Evolutionary conservation across 2,113 vertebrate species (phyloP).

Genomic region (Sciurus niger): DNA sequence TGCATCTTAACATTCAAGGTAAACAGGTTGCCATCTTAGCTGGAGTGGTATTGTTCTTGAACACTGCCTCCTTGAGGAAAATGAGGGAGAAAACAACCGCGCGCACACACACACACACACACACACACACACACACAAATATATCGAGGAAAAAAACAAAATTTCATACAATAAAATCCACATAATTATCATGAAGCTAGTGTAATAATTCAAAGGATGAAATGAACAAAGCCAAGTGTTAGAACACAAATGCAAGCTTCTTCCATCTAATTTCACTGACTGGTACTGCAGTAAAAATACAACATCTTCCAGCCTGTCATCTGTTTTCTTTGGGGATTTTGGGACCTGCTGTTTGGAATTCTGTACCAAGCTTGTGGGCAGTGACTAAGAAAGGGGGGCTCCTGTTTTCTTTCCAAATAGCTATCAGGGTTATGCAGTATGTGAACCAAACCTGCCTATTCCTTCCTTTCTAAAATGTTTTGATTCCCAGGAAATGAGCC

Average conservation of each 20-base stretch:
- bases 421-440: background rate
- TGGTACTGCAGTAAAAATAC: background rate
- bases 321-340: conserved; percentile 46
- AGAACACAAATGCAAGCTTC: conserved; percentile 44
- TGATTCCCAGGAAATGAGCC: conserved; percentile 71
- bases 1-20: conserved; percentile 53
- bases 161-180: conserved; percentile 6
- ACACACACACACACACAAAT: background rate
- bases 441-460: conserved; percentile 56
- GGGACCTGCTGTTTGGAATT: conserved; percentile 15
- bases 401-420: conserved; percentile 15
- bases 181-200: background rate
- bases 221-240: conserved; percentile 43
- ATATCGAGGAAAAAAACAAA: conserved; percentile 38
- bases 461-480: conserved; percentile 69
- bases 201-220: conserved; percentile 51
- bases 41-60: conserved; percentile 34
- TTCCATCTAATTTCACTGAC: conserved; percentile 50
- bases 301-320: background rate
- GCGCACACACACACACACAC: background rate
- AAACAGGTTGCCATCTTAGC: conserved; percentile 69
- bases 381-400: background rate
- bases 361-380: background rate
- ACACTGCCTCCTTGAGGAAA: conserved; percentile 70
- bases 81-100: background rate